Percentiles rank a stretch among this genome's conserved stretches.
phyloP scores from a whole-genome alignment of 1,140 invertebrate species.

The Nephotettix cincticeps region DNA sequence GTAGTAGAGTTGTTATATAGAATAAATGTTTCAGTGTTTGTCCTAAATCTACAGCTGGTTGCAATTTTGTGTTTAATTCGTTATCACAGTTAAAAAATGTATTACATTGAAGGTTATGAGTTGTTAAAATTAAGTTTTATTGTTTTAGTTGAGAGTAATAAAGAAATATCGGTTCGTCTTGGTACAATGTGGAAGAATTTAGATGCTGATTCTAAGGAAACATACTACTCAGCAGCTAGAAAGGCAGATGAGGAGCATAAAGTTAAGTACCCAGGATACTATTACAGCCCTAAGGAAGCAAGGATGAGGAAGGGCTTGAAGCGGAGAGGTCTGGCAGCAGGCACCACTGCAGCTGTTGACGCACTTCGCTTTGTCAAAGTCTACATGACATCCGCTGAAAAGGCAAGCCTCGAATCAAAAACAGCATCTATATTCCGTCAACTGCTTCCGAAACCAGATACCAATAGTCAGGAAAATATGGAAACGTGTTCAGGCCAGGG shows the following conservation, averaged over 20 bases:
- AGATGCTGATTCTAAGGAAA: slow-evolving; percentile 46
- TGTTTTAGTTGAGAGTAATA: slow-evolving; percentile 49
- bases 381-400: neutral
- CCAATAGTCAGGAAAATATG: neutral
- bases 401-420: neutral
- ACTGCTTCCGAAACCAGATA: neutral
- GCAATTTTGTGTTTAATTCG: neutral
- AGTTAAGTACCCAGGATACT: slow-evolving; percentile 52
- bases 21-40: no score
- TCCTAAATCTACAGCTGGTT: no score
- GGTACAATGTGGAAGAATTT: slow-evolving; percentile 55
- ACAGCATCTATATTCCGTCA: neutral
- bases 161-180: slow-evolving; percentile 53
- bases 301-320: slow-evolving; percentile 43
- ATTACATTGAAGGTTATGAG: neutral
- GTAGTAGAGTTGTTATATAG: no score
- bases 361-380: neutral
- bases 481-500: neutral
- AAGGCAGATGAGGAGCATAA: slow-evolving; percentile 51
- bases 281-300: slow-evolving; percentile 51
- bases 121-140: neutral
- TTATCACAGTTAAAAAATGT: neutral
- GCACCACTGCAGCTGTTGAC: neutral
- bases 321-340: neutral
- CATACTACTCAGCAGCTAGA: slow-evolving; percentile 50